Base-by-base conservation (phyloP, 92 coral and sea anemone species). In the Desmophyllum pertusum region DNA sequence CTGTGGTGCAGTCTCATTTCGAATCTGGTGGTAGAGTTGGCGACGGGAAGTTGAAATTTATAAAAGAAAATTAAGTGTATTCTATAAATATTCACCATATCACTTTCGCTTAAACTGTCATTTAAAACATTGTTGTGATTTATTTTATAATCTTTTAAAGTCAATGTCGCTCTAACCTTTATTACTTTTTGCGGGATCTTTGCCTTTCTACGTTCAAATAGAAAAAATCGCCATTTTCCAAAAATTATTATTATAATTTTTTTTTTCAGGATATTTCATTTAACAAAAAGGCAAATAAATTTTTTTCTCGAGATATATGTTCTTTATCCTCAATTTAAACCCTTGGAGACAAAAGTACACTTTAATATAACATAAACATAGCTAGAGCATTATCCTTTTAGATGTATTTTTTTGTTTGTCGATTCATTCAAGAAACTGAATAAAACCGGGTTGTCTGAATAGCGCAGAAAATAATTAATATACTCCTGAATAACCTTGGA, bases 291-390 rank as follows among this genome's bases (percentile, higher is more conserved):
- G 33, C 65, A 59, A 59, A 59, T 9, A n/a, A 27, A 59, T 59
- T 59, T 4, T 59, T 59, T 59, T 59, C 65, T 59, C 33, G 65
- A 25, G 50, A 72, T 14, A n/a, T n/a, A 1, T 38, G 17, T 31
- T 42, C 38, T 41, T 23, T 35, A 50, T 33, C 52, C 45, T 75
- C 43, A 21, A 75, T 75, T 75, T 52, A 75, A 51, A 51, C 65
- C 40, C 43, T 75, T 75, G 18, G 41, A 67, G 73, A 11, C 66
- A 15, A 52, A 51, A 21, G 65, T 37, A 51, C 37, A 75, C 23
- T 52, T 53, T 51, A 35, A 75, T 51, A 9, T 33, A 18, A 75
- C 21, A 35, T 52, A 51, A 73, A 73, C 61, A 73, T 1, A 1
- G 57, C 15, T 0, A 27, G 39, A 53, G 77, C 9, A 53, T 9